These are phyloP conservation scores for Stichodactyla mertensii DNA, from an alignment of 64 coral and sea anemone genomes.

Conservation along the genomic window DNA sequence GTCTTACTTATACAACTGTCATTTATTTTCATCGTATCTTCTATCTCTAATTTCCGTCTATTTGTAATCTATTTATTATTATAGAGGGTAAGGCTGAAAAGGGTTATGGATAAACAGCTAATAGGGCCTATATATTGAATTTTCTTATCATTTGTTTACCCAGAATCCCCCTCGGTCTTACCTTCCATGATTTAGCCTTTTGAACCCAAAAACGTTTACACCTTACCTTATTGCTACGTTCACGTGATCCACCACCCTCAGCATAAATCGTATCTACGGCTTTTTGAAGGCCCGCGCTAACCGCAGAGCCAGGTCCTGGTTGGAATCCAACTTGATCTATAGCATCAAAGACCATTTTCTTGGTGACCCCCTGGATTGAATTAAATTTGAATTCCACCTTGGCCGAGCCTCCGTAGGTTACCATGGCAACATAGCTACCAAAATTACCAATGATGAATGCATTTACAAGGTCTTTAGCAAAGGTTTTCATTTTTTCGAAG, in stretches of 20 bases:
- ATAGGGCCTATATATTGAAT: not conserved
- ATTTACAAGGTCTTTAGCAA: constrained; percentile 34
- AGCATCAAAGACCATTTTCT: not conserved
- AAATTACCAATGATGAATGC: constrained; percentile 21
- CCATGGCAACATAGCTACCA: constrained; percentile 25
- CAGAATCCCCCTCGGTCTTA: no score
- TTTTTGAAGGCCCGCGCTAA: constrained; percentile 10
- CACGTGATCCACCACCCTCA: constrained; percentile 26
- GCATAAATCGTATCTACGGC: constrained; percentile 30
- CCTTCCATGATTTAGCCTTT: no score
- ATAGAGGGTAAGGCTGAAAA: no score
- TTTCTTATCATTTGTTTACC: not conserved
- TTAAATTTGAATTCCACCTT: constrained; percentile 7
- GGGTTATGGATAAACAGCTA: no score
- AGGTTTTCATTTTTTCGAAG: constrained; percentile 33
- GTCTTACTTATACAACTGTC: no score
- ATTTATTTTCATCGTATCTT: no score
- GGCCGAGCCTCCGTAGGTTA: constrained; percentile 32
- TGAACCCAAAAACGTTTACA: no score
- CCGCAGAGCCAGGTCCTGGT: not conserved
- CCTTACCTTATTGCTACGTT: constrained; percentile 49
- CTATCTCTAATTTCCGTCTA: no score
- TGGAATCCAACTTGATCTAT: constrained; percentile 35
- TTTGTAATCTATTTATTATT: no score
- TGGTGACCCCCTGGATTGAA: constrained; percentile 14